Evolutionary conservation across 2,113 vertebrate species (phyloP).

Genomic region (Muntiacus muntjak): DNA sequence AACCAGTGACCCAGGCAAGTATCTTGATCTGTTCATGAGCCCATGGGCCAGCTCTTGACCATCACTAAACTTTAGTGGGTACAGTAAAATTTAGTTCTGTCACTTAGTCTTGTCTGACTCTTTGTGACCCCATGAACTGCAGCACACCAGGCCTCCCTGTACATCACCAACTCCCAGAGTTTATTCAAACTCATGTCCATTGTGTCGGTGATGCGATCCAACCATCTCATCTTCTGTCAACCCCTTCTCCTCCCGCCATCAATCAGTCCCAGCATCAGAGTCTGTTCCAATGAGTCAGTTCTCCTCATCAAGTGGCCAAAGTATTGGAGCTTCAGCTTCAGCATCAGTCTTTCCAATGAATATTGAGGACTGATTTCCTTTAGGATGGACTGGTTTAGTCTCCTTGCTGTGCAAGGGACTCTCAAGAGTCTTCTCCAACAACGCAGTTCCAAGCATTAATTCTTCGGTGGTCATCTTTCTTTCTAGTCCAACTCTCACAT

Average conservation of each 20-base stretch:
- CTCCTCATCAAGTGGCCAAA: background rate
- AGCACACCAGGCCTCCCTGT: background rate
- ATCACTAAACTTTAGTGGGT: accelerated
- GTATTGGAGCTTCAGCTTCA: background rate
- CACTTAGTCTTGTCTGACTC: background rate
- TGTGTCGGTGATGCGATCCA: background rate
- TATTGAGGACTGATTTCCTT: background rate
- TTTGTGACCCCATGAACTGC: background rate
- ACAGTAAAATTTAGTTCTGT: background rate
- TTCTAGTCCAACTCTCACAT: background rate
- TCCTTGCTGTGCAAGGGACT: background rate
- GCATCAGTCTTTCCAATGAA: background rate
- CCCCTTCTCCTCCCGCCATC: background rate
- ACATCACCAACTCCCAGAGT: background rate
- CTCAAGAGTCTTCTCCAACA: background rate
- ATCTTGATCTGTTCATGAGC: background rate
- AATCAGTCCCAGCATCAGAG: background rate
- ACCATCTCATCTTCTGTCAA: background rate
- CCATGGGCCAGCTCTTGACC: accelerated
- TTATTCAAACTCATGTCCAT: background rate
- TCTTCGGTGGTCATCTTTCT: background rate
- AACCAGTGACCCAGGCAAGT: background rate
- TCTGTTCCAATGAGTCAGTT: accelerated
- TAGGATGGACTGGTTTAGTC: background rate
- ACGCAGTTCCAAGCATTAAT: background rate